Base-by-base conservation (phyloP, 1,140 invertebrate genomes). In the Neodiprion lecontei region DNA sequence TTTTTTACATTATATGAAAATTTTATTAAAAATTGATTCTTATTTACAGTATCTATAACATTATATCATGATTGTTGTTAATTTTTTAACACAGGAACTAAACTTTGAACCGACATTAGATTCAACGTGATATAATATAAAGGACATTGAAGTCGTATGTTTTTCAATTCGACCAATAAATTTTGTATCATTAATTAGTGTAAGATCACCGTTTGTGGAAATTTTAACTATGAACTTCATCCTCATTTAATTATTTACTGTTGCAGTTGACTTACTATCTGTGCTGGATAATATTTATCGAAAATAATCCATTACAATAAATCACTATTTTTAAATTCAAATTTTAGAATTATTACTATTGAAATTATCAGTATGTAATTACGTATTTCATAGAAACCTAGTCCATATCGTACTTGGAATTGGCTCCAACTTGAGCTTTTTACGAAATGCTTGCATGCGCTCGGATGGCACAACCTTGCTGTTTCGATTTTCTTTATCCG, bases 381-480 rank as follows among this genome's bases (percentile, higher is more conserved):
- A 61, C 11, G n/a, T 61, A 61, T 17, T 61, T 61, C 53, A 61
- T 14, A 61, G 53, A 61, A 61, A 61, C 11, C 11, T 14, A 14
- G 7, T 40, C 5, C 28, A 40, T 40, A 61, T 61, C 76, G 49
- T 80, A 86, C 84, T 79, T 74, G 80, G 78, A 72, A 81, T 74
- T 4, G 74, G 77, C 72, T 85, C 78, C 47, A 78, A 70, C 53
- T 82, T 80, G 9, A 86, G 75, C 78, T 85, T 82, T 50, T 82
- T 76, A 68, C 79, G 84, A 76, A 85, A 85, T 47, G 78, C 66
- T 69, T 85, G 83, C 77, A 85, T 84, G 73, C 84, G 69, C 23
- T 66, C 67, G 10, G 83, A 85, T 72, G 53, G 53, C n/a, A 14
- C 53, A 12, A 17, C 8, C 11, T 17, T 17, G 0, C 8, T 61